Evolutionary conservation across 2,888 invertebrate genomes (phyloP).

Genomic region (Troides oblongomaculatus): DNA sequence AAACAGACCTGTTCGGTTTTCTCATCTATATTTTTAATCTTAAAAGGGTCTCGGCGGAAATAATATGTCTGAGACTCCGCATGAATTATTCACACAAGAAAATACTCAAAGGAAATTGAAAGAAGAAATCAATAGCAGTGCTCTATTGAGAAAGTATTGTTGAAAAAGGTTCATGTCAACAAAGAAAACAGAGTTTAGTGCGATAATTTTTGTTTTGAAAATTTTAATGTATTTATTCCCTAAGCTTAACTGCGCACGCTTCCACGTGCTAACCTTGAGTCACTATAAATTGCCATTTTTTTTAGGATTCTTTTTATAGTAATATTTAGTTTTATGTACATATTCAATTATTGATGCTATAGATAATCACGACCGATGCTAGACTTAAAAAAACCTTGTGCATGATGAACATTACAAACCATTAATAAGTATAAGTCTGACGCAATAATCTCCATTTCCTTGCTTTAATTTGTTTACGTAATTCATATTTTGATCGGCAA

Average conservation of each 20-base stretch:
- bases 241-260: constrained; percentile 60
- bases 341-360: constrained; percentile 66
- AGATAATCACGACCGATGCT: constrained; percentile 67
- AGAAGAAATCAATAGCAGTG: constrained; percentile 42
- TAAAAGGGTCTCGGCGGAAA: constrained; percentile 50
- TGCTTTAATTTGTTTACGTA: constrained; percentile 44
- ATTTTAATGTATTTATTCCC: constrained; percentile 52
- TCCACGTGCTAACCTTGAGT: constrained; percentile 73
- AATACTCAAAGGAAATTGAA: constrained; percentile 45
- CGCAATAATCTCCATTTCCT: constrained; percentile 58
- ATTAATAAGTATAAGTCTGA: constrained; percentile 58
- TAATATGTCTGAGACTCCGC: constrained; percentile 55
- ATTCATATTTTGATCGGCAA: constrained; percentile 27
- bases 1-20: constrained; percentile 8
- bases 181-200: neutral
- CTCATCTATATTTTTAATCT: constrained; percentile 53
- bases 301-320: constrained; percentile 59
- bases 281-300: constrained; percentile 61
- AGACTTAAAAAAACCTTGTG: constrained; percentile 48
- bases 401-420: constrained; percentile 53
- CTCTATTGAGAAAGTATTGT: constrained; percentile 26
- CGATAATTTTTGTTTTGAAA: too few species aligned
- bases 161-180: constrained; percentile 20
- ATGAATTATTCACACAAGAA: constrained; percentile 61
- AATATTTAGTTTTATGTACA: constrained; percentile 64